Conservation (phyloP, 2,888 invertebrate species). For the Troides oblongomaculatus region DNA sequence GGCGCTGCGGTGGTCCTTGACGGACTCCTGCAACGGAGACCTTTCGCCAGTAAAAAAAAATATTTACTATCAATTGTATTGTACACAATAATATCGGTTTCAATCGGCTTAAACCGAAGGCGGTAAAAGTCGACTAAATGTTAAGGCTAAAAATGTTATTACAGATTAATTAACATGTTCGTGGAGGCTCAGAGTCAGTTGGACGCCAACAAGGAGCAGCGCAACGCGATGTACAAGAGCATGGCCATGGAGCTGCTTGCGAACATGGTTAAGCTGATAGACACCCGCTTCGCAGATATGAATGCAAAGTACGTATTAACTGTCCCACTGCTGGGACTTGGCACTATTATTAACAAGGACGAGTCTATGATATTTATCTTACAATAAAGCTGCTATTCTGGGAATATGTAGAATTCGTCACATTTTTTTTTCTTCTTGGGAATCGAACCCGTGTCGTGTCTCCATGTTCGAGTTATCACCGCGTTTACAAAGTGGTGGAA, state of each 20-base stretch:
- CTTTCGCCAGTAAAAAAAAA: not conserved
- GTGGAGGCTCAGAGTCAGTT: constrained; percentile 47
- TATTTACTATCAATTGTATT: not conserved
- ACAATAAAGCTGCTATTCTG: not conserved
- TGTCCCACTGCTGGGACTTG: no score
- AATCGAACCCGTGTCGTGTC: not conserved
- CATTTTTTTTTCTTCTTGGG: not conserved
- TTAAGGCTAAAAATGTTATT: not conserved
- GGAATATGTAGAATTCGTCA: not conserved
- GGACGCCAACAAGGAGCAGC: constrained; percentile 34
- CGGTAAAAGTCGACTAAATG: not conserved
- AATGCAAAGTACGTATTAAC: constrained; percentile 41
- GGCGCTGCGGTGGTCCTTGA: no score
- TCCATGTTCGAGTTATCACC: not conserved
- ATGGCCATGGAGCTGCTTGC: constrained; percentile 38
- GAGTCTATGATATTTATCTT: no score
- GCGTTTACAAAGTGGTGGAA: no score
- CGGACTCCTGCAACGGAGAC: no score
- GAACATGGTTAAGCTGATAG: constrained; percentile 40
- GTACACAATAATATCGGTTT: not conserved
- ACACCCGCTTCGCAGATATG: constrained; percentile 43
- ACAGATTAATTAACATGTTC: constrained; percentile 31
- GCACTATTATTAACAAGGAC: no score
- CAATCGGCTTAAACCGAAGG: not conserved
- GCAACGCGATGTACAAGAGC: constrained; percentile 34